Evolutionary conservation across 1,140 invertebrate genomes (phyloP), one percentile per base, ranked within the genome.

Genomic region (Muscidifurax raptorellus): DNA sequence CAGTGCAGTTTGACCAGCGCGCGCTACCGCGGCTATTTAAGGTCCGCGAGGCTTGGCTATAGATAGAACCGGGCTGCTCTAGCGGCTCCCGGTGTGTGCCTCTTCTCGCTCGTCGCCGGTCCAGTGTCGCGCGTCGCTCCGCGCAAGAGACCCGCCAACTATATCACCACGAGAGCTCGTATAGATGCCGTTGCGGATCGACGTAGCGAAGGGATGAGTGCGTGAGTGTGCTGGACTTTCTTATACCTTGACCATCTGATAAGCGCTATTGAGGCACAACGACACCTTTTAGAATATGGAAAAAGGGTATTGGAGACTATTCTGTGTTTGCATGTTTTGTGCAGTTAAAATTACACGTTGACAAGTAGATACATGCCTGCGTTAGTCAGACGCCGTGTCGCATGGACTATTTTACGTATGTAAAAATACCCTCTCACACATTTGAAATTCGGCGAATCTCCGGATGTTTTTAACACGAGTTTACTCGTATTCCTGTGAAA

Each of bases 21-120:
- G 86, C 52, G 52, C 52, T n/a, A 59, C 86, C 40, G 4, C 36
- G 88, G 88, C 92, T 93, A 93, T 93, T 93, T 93, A 92, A 92
- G 91, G 91, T 91, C 90, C 89, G 91, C 90, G 88, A 87, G 87
- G 86, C 90, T 85, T 77, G 87, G 88, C 92, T 93, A 93, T 93
- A 93, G 88, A 91, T 93, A 93, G 92, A 90, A 90, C 89, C 89
- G 91, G 90, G 90, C 90, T 88, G 87, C 15, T 47, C 28, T 66
- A 32, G 52, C 52, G 52, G 52, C 52, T 59, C 25, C 30, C 77
- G 52, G 52, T 59, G n/a, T n/a, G n/a, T n/a, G 22, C 22, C 22
- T 59, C 52, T n/a, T n/a, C n/a, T n/a, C 36, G 10, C 36, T 40
- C 36, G 40, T n/a, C 52, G 75, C 82, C 47, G 59, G 71, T 77